Base-by-base conservation (phyloP, 2,797 vertebrate species). In the Gobio occitaniae region DNA sequence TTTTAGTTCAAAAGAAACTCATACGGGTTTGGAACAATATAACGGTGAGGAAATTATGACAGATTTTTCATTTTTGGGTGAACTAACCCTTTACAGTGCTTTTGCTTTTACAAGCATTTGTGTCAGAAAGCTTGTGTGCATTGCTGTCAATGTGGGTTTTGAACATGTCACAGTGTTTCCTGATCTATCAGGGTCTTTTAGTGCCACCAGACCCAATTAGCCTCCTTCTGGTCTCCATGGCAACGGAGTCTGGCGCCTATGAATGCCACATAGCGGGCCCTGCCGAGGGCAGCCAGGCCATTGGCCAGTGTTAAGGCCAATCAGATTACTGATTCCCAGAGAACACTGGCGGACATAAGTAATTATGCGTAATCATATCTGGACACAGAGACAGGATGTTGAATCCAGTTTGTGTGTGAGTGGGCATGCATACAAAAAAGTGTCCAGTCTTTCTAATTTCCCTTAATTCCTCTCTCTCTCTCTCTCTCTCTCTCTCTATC, bases 201-300 rank as follows among this genome's bases (percentile, higher is more conserved):
- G 90, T 92, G 88, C 90, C 87, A 89, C 72, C 92, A 93, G 95
- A 96, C 92, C 84, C 88, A 90, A 95, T 96, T 95, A 94, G 90
- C 87, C 80, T 38, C 90, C 90, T 90, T 92, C 93, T 91, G 56
- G 92, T 95, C 92, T 91, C 95, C 94, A 95, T 95, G 93, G 91
- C 83, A 77, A 95, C 83, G 78, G 78, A 90, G 88, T 89, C 88
- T 88, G 91, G 92, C 87, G 91, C 91, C 90, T 68, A 84, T 86
- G 94, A 94, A 94, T 91, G 92, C 86, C 87, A 90, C 90, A 92
- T 90, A 89, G 48, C 52, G 91, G 90, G 91, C 90, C 91, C 92
- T 88, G 89, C 89, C 88, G 89, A 93, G 88, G 91, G 91, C 92
- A 82, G 78, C 92, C 87, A 87, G 90, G 89, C 88, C 86, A 84